Evolutionary conservation across 2,888 invertebrate genomes (phyloP).

Genomic region (Camptogramma bilineatum): DNA sequence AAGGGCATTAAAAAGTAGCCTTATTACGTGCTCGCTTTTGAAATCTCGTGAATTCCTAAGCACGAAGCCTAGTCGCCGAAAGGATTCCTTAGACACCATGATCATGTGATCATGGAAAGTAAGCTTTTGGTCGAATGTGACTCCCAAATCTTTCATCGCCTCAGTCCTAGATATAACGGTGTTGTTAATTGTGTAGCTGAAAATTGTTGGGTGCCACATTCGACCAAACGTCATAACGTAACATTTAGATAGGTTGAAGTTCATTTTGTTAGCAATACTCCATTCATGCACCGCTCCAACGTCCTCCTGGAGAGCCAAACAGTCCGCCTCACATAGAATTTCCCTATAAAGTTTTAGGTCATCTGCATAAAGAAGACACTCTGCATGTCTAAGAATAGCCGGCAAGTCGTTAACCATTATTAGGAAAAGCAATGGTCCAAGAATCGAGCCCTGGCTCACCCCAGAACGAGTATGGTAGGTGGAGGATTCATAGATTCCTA

Average conservation of each 20-base stretch:
- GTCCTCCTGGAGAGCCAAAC: neutral
- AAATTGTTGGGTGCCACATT: neutral
- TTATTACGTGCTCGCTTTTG: neutral
- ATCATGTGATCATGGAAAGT: neutral
- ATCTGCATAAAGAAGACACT: neutral
- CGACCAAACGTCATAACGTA: slow-evolving; percentile 7
- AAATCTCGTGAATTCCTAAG: neutral
- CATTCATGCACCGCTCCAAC: slow-evolving; percentile 1
- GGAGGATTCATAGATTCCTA: no score
- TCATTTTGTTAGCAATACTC: neutral
- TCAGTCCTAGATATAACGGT: neutral
- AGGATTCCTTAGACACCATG: neutral
- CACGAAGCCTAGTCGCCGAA: neutral
- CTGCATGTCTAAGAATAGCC: neutral
- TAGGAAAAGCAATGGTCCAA: neutral
- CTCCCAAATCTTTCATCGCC: slow-evolving; percentile 1
- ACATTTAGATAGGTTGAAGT: slow-evolving; percentile 7
- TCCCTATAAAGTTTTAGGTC: neutral
- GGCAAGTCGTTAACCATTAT: neutral
- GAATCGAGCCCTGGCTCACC: neutral
- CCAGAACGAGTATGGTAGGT: slow-evolving; percentile 6
- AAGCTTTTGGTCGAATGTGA: slow-evolving; percentile 3
- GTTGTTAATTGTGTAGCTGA: neutral
- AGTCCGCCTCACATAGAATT: neutral
- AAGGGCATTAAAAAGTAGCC: neutral